Evolutionary conservation across 2,113 vertebrate genomes (phyloP), one percentile per base, ranked within the genome.

Genomic region (Thalassarche chlororhynchos): DNA sequence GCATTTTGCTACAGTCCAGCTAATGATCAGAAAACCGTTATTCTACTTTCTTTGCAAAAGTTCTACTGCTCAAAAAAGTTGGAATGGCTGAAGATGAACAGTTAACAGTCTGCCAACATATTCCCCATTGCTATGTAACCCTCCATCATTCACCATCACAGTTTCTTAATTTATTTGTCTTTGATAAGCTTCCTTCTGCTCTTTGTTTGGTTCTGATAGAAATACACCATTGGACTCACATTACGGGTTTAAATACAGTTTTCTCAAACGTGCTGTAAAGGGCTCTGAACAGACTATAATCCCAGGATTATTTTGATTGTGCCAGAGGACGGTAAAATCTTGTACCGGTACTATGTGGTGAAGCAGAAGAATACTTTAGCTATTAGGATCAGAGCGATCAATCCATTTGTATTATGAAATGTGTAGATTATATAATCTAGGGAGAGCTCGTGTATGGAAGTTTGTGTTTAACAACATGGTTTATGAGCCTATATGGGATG

Each of bases 1-100:
- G 32, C n/a, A 68, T 87, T 96, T 96, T 95, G 79, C 42, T 90
- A 74, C 51, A 83, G 82, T 95, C 87, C 92, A 95, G 80, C 47
- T 95, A 90, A 90, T 92, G 71, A 95, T 87, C 52, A 95, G 78
- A 87, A 91, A 91, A n/a, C 18, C 23, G 89, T 80, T 93, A 58
- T 76, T 87, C 54, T 74, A 32, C 52, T 86, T 93, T 66, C 44
- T 81, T 58, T 60, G 54, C 21, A 54, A 24, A 88, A 66, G 36
- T 70, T 89, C 57, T 65, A 44, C 26, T 26, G 14, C 84, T 90
- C n/a, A 74, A 77, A 65, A 75, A 72, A 36, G 44, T 75, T 23
- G 8, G 29, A 88, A 85, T 38, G 23, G 36, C 31, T 85, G 51
- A 86, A 84, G 80, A 68, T 44, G 34, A 90, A 40, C 0, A 0